Evolutionary conservation across 2,888 invertebrate genomes (phyloP).

Genomic region (Tineola bisselliella): DNA sequence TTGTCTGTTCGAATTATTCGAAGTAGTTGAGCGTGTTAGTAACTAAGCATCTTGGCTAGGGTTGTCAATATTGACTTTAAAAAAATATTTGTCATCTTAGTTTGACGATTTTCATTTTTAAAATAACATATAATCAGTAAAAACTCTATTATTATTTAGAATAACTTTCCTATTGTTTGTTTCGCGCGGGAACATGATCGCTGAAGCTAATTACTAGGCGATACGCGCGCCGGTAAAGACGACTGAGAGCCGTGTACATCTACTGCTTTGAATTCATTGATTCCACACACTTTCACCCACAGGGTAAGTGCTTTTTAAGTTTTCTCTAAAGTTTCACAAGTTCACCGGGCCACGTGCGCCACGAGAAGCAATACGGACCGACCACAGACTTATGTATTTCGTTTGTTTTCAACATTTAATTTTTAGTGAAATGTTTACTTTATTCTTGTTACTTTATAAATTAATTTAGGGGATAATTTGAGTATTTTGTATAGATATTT

Average conservation of each 20-base stretch:
- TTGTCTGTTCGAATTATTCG: neutral
- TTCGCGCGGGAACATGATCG: slow-evolving; percentile 52
- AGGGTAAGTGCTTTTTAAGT: neutral
- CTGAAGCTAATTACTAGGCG: slow-evolving; percentile 50
- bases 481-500: slow-evolving; percentile 30
- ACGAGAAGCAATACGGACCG: neutral
- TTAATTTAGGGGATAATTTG: neutral
- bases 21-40: neutral
- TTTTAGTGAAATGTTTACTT: neutral
- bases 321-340: neutral
- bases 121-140: neutral
- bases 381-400: neutral
- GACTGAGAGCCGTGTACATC: slow-evolving; percentile 27
- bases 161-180: neutral
- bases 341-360: neutral
- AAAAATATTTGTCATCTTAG: neutral
- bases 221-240: slow-evolving; percentile 34
- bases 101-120: neutral
- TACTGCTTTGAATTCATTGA: slow-evolving; percentile 28
- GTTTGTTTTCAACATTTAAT: neutral
- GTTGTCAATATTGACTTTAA: neutral
- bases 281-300: slow-evolving; percentile 13
- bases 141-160: slow-evolving; percentile 30
- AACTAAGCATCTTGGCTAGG: neutral
- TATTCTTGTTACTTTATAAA: neutral